A percentile compares a stretch with the other conserved stretches of the same genome.
phyloP scores from a whole-genome alignment of 2,888 invertebrate genomes.

The Scaptomyza reducta region DNA sequence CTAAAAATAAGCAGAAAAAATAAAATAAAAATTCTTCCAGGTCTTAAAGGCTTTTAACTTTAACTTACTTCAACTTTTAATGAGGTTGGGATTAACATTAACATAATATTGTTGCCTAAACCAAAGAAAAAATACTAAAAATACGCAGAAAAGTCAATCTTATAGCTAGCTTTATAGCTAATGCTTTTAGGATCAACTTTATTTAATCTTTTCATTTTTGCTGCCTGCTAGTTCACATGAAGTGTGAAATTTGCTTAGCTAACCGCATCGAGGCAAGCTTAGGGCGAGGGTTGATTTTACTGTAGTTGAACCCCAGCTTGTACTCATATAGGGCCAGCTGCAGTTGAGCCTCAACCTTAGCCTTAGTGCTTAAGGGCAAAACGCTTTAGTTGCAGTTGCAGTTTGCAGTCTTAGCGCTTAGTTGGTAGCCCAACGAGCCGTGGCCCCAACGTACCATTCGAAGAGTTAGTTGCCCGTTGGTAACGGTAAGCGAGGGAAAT shows the following conservation, averaged over 20 bases:
- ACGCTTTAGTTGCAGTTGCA: conserved; percentile 24
- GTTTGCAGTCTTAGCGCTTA: conserved; percentile 43
- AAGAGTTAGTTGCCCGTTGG: conserved; percentile 4
- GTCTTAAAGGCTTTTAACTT: no score
- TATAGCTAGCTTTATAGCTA: no score
- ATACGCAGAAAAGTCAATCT: no score
- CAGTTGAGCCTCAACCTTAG: conserved; percentile 27
- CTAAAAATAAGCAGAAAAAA: no score
- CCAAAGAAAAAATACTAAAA: no score
- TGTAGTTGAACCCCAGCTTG: conserved; percentile 19
- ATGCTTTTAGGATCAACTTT: no score
- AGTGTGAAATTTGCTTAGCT: conserved; percentile 71
- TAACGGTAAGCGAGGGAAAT: conserved; percentile 75
- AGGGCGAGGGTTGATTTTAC: conserved; percentile 18
- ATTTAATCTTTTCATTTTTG: no score
- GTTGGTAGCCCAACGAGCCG: conserved; percentile 74
- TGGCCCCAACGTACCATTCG: conserved; percentile 50
- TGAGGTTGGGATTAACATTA: no score
- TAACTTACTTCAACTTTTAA: no score
- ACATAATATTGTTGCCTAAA: no score
- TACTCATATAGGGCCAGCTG: conserved; percentile 43
- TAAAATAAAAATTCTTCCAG: no score
- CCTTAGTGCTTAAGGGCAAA: conserved; percentile 16
- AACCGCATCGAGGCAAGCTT: conserved; percentile 9
- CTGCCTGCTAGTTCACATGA: conserved; percentile 6